phyloP scores from a whole-genome alignment of 2,888 invertebrate genomes.

The Glomeris marginata region DNA sequence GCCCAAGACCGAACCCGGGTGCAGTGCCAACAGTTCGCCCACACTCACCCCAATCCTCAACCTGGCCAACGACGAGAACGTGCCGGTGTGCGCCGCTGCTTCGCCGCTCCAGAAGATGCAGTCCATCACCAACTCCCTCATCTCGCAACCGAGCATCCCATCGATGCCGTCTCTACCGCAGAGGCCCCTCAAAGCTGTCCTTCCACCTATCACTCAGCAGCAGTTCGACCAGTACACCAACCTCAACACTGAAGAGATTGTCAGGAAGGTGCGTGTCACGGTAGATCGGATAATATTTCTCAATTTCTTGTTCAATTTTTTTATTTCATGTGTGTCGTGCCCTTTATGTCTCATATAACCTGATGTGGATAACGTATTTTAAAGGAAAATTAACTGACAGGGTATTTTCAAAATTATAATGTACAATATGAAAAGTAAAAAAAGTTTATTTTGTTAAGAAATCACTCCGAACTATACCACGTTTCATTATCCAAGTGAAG shows the following conservation, averaged over 20 bases:
- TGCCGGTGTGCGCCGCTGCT: slow-evolving; percentile 43
- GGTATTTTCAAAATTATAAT: too few species aligned
- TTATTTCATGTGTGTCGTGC: too few species aligned
- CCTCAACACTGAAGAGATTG: slow-evolving; percentile 96
- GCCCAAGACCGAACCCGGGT: slow-evolving; percentile 66
- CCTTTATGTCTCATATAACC: too few species aligned
- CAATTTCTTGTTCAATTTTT: not conserved
- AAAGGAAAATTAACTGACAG: too few species aligned
- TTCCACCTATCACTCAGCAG: slow-evolving; percentile 96
- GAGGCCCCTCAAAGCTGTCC: slow-evolving; percentile 83
- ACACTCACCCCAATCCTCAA: slow-evolving; percentile 44
- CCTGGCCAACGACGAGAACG: slow-evolving; percentile 59
- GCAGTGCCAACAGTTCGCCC: slow-evolving; percentile 15
- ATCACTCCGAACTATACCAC: too few species aligned
- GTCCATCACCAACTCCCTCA: slow-evolving; percentile 90
- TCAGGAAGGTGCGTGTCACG: slow-evolving; percentile 52
- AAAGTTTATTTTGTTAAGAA: too few species aligned
- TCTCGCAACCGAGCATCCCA: slow-evolving; percentile 56
- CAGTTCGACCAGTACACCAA: slow-evolving; percentile 97
- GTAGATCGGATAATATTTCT: not conserved
- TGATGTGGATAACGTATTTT: too few species aligned
- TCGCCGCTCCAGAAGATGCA: slow-evolving; percentile 96
- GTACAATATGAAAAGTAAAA: too few species aligned
- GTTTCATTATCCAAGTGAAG: too few species aligned
- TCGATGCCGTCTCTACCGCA: slow-evolving; percentile 70